These are phyloP conservation scores for Podarcis raffonei DNA, from an alignment of 2,113 vertebrate genomes.

Conservation along the genomic window DNA sequence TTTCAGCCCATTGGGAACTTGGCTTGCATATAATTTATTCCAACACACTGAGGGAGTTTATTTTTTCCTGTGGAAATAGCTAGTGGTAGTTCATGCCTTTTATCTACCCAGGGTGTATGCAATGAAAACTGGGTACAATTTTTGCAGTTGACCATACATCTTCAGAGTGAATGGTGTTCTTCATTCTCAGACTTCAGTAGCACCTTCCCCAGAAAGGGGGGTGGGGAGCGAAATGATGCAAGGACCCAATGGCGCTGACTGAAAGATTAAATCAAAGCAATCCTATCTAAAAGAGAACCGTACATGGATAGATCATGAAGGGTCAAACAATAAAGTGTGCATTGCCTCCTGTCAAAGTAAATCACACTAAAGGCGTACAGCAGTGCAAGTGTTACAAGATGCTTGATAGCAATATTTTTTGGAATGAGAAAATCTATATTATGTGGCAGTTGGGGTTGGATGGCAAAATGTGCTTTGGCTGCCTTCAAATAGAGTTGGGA, in stretches of 20 bases:
- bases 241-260: constrained; percentile 53
- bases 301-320: constrained; percentile 47
- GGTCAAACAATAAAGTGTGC: constrained; percentile 71
- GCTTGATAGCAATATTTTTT: constrained; percentile 68
- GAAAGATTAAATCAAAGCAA: constrained; percentile 68
- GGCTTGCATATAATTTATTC: neutral
- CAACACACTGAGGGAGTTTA: neutral
- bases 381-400: constrained; percentile 54
- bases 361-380: constrained; percentile 64
- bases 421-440: constrained; percentile 62
- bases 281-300: constrained; percentile 40
- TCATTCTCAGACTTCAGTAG: constrained; percentile 33
- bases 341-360: constrained; percentile 66
- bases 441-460: constrained; percentile 51
- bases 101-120: neutral
- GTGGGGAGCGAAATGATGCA: constrained; percentile 41
- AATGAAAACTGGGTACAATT: constrained; percentile 12
- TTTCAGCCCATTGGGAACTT: neutral
- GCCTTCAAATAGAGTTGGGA: constrained; percentile 2
- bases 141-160: constrained; percentile 30
- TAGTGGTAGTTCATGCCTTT: neutral
- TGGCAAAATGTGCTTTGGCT: constrained; percentile 49
- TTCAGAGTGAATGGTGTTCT: constrained; percentile 34
- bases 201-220: constrained; percentile 2
- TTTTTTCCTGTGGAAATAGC: neutral